Evolutionary conservation across 1,140 invertebrate genomes (phyloP), one percentile per base, ranked within the genome.

Genomic region (Drosophila grimshawi): DNA sequence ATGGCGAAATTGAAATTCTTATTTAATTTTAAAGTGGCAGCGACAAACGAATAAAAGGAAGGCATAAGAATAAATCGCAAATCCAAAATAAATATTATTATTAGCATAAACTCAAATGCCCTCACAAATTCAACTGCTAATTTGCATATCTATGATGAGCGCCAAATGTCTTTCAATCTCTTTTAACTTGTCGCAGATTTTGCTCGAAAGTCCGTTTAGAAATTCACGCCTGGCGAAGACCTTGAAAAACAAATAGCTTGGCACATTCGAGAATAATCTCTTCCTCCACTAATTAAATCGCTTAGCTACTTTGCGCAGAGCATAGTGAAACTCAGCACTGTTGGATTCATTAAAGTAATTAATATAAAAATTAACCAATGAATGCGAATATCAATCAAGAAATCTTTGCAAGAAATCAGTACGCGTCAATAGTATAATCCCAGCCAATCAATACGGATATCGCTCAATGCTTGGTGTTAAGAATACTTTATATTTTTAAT

Each of bases 41-140:
- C 49, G 67, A 67, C 27, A 59, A 32, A 11, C 1, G 56, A 78
- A 78, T 52, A 41, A 61, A 76, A 29, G 19, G 19, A 29, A 69
- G 35, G 11, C 8, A 6, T 2, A 19, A 49, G 46, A 49, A 19
- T 10, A 49, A 49, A 6, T 30, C 3, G 4, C 27, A 6, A 19
- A 4, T n/a, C 29, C 32, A 49, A 4, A 32, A 51, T 11, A 46
- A 29, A 10, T 29, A 6, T 5, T 19, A 37, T 30, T 48, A 35
- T 48, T 35, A 35, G 11, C 41, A 46, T 46, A 59, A 3, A 5
- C 32, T 27, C 35, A 30, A 62, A 30, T 29, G 10, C 19, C 6
- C 49, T 32, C 6, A 56, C 19, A 66, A 39, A 41, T 33, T 56
- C 35, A n/a, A 37, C 33, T 39, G 29, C 7, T 41, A 46, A 29